A percentile compares a stretch with the other conserved stretches of the same genome.
These are phyloP conservation scores for Regulus satrapa DNA, from an alignment of 2,113 vertebrate genomes.

Conservation along the genomic window DNA sequence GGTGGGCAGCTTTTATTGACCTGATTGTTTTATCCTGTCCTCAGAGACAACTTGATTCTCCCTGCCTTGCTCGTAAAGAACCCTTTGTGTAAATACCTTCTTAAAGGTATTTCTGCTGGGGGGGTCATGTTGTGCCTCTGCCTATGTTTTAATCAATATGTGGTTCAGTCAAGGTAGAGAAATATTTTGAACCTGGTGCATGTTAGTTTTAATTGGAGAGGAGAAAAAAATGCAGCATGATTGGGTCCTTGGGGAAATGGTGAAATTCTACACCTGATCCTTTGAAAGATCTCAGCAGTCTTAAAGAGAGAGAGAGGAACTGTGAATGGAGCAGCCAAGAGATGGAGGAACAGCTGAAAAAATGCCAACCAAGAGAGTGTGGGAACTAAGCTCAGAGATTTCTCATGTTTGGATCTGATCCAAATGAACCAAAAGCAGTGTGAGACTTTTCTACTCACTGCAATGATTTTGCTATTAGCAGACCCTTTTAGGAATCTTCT, in stretches of 20 bases:
- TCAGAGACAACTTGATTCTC: neutral
- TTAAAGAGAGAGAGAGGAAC: neutral
- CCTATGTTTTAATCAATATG: neutral
- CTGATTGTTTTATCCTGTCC: neutral
- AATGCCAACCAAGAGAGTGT: neutral
- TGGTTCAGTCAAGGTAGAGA: neutral
- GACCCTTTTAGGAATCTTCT: neutral
- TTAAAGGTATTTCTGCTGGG: neutral
- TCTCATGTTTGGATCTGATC: neutral
- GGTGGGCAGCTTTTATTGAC: neutral
- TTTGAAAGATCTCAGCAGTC: neutral
- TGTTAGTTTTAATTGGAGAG: conserved; percentile 10
- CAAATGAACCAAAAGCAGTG: neutral
- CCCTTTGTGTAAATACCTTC: neutral
- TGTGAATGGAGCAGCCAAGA: neutral
- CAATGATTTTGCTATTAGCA: neutral
- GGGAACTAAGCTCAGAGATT: neutral
- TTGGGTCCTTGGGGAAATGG: neutral
- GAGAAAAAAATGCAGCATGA: neutral
- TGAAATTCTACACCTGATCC: neutral
- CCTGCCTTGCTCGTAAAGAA: neutral
- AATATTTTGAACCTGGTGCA: neutral
- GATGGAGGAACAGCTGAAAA: neutral
- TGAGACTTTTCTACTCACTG: neutral
- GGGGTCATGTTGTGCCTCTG: neutral